phyloP scores from a whole-genome alignment of 2,113 vertebrate genomes.

The Vidua macroura region DNA sequence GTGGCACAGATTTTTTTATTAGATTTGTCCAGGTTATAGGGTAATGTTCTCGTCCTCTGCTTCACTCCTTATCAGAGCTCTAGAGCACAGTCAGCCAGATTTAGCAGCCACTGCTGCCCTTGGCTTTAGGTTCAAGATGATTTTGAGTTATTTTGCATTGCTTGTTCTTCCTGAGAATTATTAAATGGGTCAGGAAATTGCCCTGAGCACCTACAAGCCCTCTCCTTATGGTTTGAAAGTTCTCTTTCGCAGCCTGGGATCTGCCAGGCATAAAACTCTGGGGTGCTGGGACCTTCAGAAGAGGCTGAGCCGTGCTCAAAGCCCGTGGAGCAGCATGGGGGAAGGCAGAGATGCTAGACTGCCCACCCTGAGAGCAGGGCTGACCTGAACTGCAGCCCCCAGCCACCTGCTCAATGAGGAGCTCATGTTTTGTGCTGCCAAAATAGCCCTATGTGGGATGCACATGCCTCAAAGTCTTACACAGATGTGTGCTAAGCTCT shows the following conservation, averaged over 20 bases:
- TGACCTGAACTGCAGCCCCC: neutral
- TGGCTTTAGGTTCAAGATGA: neutral
- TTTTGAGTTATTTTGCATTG: neutral
- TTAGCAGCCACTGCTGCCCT: neutral
- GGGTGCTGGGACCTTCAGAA: neutral
- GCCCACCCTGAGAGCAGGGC: neutral
- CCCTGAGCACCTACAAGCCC: neutral
- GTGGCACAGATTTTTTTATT: neutral
- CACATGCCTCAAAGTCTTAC: neutral
- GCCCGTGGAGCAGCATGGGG: rapidly evolving
- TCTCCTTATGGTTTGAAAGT: neutral
- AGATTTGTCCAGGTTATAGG: neutral
- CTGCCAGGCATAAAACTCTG: neutral
- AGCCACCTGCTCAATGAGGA: neutral
- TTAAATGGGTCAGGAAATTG: neutral
- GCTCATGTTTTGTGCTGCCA: neutral
- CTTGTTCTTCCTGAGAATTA: neutral
- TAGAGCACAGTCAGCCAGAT: neutral
- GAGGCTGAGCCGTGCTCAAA: neutral
- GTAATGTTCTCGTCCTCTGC: neutral
- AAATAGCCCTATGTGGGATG: neutral
- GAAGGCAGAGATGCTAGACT: neutral
- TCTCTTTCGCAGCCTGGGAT: neutral
- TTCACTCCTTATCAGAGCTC: neutral
- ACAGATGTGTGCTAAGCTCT: neutral